phyloP scores from a whole-genome alignment of 2,888 invertebrate species.

The Cheilosia soror region DNA sequence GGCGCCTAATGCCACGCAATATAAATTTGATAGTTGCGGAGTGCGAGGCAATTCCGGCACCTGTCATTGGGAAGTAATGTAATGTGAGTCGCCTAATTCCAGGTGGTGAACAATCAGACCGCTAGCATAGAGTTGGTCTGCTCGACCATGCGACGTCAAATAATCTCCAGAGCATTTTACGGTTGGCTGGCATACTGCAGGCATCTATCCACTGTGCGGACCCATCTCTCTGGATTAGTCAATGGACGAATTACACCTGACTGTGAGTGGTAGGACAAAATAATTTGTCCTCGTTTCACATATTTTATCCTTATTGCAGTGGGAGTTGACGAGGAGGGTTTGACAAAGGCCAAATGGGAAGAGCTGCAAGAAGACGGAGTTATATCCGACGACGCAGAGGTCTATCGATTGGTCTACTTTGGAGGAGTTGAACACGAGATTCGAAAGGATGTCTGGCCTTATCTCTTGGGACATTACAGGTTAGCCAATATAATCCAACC shows the following conservation, averaged over 20 bases:
- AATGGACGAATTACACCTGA: conserved; percentile 89
- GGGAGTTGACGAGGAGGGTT: conserved; percentile 87
- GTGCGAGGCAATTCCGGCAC: too few relatives aligned
- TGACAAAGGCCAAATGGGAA: conserved; percentile 91
- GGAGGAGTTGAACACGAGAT: conserved; percentile 92
- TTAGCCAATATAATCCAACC: conserved; percentile 78
- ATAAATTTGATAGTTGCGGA: too few relatives aligned
- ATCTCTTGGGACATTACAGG: conserved; percentile 93
- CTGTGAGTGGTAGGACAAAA: conserved; percentile 81
- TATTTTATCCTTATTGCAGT: conserved; percentile 81
- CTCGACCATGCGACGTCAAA: conserved; percentile 97
- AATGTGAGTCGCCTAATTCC: neutral
- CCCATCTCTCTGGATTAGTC: conserved; percentile 95
- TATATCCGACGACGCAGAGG: conserved; percentile 88
- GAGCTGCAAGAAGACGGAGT: conserved; percentile 88
- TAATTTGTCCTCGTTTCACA: neutral
- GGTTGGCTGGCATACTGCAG: conserved; percentile 98
- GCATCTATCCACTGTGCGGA: conserved; percentile 95
- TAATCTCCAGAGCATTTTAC: conserved; percentile 97
- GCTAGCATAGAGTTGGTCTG: conserved; percentile 91
- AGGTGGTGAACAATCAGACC: conserved; percentile 82
- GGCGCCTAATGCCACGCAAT: too few relatives aligned
- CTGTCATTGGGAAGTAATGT: too few relatives aligned
- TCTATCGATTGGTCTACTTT: conserved; percentile 93
- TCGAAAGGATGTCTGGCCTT: conserved; percentile 93